phyloP scores from a whole-genome alignment of 2,888 invertebrate genomes.

The Harpalus rufipes region DNA sequence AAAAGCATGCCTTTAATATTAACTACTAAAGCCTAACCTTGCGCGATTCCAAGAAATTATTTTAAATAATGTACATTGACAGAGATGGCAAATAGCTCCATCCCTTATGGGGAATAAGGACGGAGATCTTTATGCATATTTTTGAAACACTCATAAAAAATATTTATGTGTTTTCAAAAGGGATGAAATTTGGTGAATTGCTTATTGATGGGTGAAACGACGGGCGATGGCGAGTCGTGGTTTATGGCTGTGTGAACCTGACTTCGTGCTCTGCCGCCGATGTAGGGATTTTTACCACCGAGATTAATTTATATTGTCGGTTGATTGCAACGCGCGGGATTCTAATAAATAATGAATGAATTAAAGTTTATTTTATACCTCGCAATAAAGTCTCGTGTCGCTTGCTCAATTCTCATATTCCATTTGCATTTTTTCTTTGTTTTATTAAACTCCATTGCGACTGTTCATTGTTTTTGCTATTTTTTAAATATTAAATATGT shows the following conservation, averaged over 20 bases:
- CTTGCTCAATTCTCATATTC: conserved; percentile 24
- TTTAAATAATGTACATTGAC: conserved; percentile 62
- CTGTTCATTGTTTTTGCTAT: conserved; percentile 29
- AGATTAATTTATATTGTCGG: conserved; percentile 60
- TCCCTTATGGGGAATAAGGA: conserved; percentile 3
- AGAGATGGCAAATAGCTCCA: neutral
- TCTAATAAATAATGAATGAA: conserved; percentile 55
- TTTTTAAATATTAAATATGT: conserved; percentile 40
- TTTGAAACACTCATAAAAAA: conserved; percentile 68
- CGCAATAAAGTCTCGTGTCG: conserved; percentile 35
- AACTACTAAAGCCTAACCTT: conserved; percentile 67
- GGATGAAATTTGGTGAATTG: conserved; percentile 71
- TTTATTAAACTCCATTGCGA: neutral
- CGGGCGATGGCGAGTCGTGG: conserved; percentile 60
- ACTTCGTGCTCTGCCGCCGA: conserved; percentile 44
- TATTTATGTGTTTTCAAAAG: conserved; percentile 69
- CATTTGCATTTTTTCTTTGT: conserved; percentile 24
- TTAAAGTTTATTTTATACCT: conserved; percentile 59
- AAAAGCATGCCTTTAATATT: conserved; percentile 68
- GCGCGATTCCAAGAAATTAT: conserved; percentile 65
- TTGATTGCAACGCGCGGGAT: conserved; percentile 36
- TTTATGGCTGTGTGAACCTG: conserved; percentile 65
- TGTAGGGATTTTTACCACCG: conserved; percentile 43
- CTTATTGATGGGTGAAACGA: conserved; percentile 69
- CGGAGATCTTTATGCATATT: conserved; percentile 67